A percentile compares a stretch with the other conserved stretches of the same genome.
These are phyloP conservation scores for Sebastes kiyomatsui DNA, from an alignment of 2,797 vertebrate genomes.

Conservation along the genomic window DNA sequence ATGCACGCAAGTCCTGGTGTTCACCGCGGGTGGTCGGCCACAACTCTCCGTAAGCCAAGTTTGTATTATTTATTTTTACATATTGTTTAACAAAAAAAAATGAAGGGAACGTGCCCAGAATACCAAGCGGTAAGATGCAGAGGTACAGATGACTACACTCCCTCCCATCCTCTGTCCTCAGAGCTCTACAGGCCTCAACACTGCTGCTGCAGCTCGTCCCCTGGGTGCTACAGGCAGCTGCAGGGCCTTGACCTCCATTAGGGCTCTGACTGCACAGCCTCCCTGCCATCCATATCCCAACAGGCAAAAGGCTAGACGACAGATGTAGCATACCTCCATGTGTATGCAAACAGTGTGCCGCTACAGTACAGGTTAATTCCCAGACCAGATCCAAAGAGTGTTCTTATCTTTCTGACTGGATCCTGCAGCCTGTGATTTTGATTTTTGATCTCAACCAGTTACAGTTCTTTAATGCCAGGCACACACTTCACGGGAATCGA, in stretches of 20 bases:
- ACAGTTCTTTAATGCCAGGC: not conserved
- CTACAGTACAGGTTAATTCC: not conserved
- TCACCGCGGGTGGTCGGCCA: slow-evolving; percentile 10
- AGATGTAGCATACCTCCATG: not conserved
- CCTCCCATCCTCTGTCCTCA: not conserved
- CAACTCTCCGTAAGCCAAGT: not conserved
- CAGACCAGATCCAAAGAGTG: not conserved
- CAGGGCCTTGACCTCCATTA: slow-evolving; percentile 62
- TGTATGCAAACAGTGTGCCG: slow-evolving; percentile 1
- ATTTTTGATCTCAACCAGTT: not conserved
- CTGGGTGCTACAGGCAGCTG: slow-evolving; percentile 37
- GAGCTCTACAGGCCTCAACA: slow-evolving; percentile 8
- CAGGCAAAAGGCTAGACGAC: slow-evolving; percentile 15
- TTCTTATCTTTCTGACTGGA: not conserved
- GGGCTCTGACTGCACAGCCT: slow-evolving; percentile 24
- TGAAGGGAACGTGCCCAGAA: slow-evolving; percentile 24
- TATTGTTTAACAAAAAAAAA: slow-evolving; percentile 6
- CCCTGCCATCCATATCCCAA: slow-evolving; percentile 16
- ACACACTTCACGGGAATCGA: too few species aligned
- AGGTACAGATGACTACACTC: slow-evolving; percentile 16
- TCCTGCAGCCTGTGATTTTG: not conserved
- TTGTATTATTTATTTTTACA: slow-evolving; percentile 25
- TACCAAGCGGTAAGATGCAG: slow-evolving; percentile 32
- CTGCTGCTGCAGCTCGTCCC: slow-evolving; percentile 39
- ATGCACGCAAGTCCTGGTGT: not conserved